Evolutionary conservation across 1,140 invertebrate genomes (phyloP), one percentile per base, ranked within the genome.

Genomic region (Tetramorium parvispinum): DNA sequence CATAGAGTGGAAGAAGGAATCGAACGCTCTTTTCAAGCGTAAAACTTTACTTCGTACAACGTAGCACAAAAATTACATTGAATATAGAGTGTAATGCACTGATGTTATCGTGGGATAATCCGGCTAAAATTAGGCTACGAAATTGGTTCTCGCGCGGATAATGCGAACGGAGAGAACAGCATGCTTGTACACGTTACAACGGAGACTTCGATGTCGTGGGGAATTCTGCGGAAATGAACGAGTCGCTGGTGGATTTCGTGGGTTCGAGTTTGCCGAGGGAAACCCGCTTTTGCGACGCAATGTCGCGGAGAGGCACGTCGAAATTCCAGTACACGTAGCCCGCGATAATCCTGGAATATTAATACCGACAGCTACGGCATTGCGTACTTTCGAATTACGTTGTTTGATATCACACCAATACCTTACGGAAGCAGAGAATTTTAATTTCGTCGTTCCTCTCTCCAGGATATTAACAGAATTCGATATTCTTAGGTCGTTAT

Each of bases 121-220:
- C 91, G 66, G 88, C 49, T 66, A 87, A 92, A 94, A 94, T 93
- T 93, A 93, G 91, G 77, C 88, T 86, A 78, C 79, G 89, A 92
- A 93, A 93, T 93, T 91, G 87, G 86, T 88, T 92, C 83, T 73
- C 86, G 75, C 85, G n/a, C 85, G 85, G 77, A 79, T 86, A 86
- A 89, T 70, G 66, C 70, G 87, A 89, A 61, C 68, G 75, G 78
- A 82, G 87, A 57, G 68, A 83, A 75, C 61, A 66, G 68, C 53
- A 75, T 73, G 79, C 79, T 82, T 21, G 79, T 13, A 53, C 79
- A 55, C 53, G 79, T 83, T 83, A 75, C 53, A 83, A 61, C 66
- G 51, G 49, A 40, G 79, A 71, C 68, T 53, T 83, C 24, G 79
- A 83, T 83, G 79, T 83, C 79, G 79, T 57, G 68, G 68, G 53